phyloP scores from a whole-genome alignment of 2,888 invertebrate species.

The Linyphia triangularis region DNA sequence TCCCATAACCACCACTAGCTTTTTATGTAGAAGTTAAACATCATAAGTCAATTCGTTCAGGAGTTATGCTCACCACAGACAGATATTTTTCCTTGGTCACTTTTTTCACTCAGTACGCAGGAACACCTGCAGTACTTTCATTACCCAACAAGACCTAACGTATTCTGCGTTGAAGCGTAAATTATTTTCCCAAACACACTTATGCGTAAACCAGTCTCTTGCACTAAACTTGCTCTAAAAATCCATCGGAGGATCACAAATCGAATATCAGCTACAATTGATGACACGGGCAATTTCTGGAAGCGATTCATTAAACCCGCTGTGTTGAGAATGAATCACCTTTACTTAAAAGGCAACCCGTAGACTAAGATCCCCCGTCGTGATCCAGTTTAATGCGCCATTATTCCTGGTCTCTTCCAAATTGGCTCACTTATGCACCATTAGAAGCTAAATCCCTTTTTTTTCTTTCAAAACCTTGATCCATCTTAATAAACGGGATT shows the following conservation, averaged over 20 bases:
- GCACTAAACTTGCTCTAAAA: not conserved
- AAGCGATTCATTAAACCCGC: constrained; percentile 55
- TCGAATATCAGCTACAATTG: constrained; percentile 39
- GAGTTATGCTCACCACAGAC: too few species aligned
- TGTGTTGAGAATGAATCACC: constrained; percentile 48
- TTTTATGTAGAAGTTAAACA: too few species aligned
- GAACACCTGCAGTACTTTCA: too few species aligned
- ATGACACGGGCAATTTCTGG: constrained; percentile 23
- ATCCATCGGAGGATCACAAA: constrained; percentile 13
- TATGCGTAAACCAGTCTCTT: too few species aligned
- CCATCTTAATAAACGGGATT: constrained; percentile 48
- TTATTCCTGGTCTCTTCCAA: constrained; percentile 45
- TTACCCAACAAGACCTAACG: too few species aligned
- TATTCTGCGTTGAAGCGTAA: too few species aligned
- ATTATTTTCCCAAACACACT: too few species aligned
- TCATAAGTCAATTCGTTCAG: too few species aligned
- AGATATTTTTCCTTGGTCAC: too few species aligned
- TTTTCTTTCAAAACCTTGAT: constrained; percentile 15
- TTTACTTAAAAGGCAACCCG: not conserved
- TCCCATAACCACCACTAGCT: too few species aligned
- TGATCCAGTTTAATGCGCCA: constrained; percentile 55
- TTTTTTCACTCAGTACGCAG: too few species aligned
- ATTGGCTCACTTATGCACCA: constrained; percentile 68
- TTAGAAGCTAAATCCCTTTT: constrained; percentile 54
- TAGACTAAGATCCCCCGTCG: constrained; percentile 24